phyloP scores from a whole-genome alignment of 2,797 vertebrate genomes.

The Epinephelus malabaricus region DNA sequence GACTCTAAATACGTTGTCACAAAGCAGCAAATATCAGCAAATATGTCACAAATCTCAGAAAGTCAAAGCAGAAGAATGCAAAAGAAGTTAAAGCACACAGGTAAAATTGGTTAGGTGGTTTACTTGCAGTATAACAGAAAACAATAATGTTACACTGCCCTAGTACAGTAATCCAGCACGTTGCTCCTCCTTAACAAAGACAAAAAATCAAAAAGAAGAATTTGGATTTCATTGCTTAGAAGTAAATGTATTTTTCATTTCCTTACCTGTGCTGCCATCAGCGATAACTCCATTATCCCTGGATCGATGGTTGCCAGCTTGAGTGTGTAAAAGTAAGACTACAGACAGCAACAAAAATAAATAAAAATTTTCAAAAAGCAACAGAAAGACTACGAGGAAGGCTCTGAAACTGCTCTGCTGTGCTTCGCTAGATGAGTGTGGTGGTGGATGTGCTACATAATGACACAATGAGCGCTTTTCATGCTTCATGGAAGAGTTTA shows the following conservation, averaged over 20 bases:
- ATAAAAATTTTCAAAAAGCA: not conserved
- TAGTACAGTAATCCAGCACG: not conserved
- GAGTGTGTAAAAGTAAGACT: constrained; percentile 4
- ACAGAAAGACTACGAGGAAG: not conserved
- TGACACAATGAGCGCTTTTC: constrained; percentile 66
- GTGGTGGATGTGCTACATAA: constrained; percentile 57
- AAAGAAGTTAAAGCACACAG: not conserved
- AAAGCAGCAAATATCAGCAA: not conserved
- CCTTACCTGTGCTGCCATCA: constrained; percentile 79
- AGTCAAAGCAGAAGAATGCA: not conserved
- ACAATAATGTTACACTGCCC: not conserved
- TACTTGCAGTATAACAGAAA: not conserved
- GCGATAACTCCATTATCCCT: constrained; percentile 76
- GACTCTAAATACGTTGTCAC: not conserved
- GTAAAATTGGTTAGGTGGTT: not conserved
- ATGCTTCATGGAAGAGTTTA: constrained; percentile 67
- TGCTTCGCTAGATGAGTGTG: constrained; percentile 41
- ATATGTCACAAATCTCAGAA: not conserved
- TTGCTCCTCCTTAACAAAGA: not conserved
- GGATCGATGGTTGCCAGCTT: constrained; percentile 47
- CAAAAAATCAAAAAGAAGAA: not conserved
- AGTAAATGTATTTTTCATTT: constrained; percentile 4
- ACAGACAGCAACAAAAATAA: not conserved
- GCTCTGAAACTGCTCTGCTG: constrained; percentile 26
- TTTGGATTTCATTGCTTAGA: too few relatives aligned